Evolutionary conservation across 1,140 invertebrate species (phyloP), one percentile per base, ranked within the genome.

Genomic region (Nebria ingens): DNA sequence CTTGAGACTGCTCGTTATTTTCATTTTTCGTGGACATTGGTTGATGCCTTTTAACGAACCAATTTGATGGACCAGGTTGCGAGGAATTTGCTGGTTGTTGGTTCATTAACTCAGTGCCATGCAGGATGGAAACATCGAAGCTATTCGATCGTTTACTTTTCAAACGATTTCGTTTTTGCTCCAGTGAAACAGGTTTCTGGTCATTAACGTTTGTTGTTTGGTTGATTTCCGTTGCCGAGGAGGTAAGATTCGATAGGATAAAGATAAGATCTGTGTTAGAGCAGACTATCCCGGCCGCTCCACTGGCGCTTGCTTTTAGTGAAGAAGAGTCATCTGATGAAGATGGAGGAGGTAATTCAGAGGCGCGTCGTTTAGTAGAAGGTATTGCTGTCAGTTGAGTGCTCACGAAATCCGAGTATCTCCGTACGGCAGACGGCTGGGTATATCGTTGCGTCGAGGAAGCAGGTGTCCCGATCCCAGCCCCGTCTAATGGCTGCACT

Each of bases 211-310:
- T 71, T 45, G 74, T 73, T 53, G 76, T 76, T 38, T 74, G 74
- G 62, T 87, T 81, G 62, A 89, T 87, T 65, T 90, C 87, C 53
- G 82, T 86, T 12, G 85, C 83, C 6, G 86, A 88, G 0, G 86
- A 85, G 3, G 87, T 87, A 54, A 91, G 74, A 3, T 84, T 84
- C 59, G 85, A 86, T 42, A 91, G 78, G 67, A 89, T 87, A 52
- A 81, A 82, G 54, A 84, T 81, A 12, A 91, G 76, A 67, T 91
- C 87, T 12, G 83, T 87, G 64, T 89, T 87, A 49, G 87, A 84
- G 69, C 84, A 87, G 38, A 89, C 78, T 40, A 90, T 82, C 0
- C 84, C 84, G 0, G 56, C 6, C 17, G 29, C 19, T 2, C 52
- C 34, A 13, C 11, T 54, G 52, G 11, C 15, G 22, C 63, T 51